Evolutionary conservation across 2,113 vertebrate genomes (phyloP).

Genomic region (Silurus meridionalis): DNA sequence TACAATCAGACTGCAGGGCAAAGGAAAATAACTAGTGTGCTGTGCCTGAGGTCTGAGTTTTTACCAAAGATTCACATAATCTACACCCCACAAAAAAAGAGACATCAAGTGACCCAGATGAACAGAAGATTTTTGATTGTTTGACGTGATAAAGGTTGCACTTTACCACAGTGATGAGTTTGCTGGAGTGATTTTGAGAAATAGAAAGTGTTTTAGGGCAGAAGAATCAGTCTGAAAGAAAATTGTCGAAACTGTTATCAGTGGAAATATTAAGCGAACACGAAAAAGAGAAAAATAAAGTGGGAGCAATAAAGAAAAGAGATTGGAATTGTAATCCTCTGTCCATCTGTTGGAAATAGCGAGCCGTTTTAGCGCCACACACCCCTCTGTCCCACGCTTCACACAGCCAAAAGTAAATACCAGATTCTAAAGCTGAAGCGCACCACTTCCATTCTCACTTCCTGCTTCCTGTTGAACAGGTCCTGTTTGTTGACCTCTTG

Average conservation of each 20-base stretch:
- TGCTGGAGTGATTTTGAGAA: not conserved
- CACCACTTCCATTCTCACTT: conserved; percentile 52
- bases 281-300: conserved; percentile 58
- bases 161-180: no score
- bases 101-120: not conserved
- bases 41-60: not conserved
- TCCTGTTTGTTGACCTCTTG: conserved; percentile 17
- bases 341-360: conserved; percentile 71
- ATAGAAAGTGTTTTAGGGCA: not conserved
- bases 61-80: not conserved
- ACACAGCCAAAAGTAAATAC: conserved; percentile 49
- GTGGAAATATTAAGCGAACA: conserved; percentile 6
- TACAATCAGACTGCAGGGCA: not conserved
- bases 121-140: not conserved
- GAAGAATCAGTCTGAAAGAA: not conserved
- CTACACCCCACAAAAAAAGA: no score
- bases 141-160: not conserved
- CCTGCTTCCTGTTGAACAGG: conserved; percentile 51
- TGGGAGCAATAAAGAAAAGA: conserved; percentile 50
- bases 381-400: conserved; percentile 36
- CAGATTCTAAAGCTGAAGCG: conserved; percentile 9
- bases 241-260: not conserved
- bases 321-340: conserved; percentile 73
- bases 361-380: conserved; percentile 32
- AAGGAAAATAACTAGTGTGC: not conserved